Evolutionary conservation across 2,888 invertebrate genomes (phyloP).

Genomic region (Drosophila merina): DNA sequence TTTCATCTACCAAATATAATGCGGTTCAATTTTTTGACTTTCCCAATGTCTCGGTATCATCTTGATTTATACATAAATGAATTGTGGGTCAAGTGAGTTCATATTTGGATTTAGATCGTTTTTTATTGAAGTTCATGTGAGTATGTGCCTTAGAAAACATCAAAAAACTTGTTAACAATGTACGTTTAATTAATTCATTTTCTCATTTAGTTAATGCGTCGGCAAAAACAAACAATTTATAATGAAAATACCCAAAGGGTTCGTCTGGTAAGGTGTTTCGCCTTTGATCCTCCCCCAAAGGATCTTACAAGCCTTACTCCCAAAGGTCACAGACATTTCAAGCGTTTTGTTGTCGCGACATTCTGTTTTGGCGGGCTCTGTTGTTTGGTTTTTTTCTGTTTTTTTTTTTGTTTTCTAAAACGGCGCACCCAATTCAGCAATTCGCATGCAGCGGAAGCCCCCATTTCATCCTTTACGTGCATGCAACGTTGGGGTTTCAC

Average conservation of each 20-base stretch:
- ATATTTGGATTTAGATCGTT: no score
- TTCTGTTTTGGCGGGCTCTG: conserved; percentile 39
- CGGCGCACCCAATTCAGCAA: conserved; percentile 47
- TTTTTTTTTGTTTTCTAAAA: conserved; percentile 25
- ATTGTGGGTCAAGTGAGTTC: conserved; percentile 26
- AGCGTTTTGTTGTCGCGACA: conserved; percentile 69
- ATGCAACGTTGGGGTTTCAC: conserved; percentile 6
- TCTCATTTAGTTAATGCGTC: conserved; percentile 69
- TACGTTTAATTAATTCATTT: conserved; percentile 41
- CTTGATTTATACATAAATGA: not conserved
- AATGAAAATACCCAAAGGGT: conserved; percentile 53
- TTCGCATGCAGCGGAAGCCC: conserved; percentile 53
- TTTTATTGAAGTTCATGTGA: conserved; percentile 7
- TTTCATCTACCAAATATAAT: conserved; percentile 51
- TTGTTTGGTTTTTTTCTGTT: conserved; percentile 34
- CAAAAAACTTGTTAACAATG: conserved; percentile 5
- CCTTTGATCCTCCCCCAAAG: conserved; percentile 35
- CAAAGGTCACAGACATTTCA: conserved; percentile 77
- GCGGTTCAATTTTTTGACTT: not conserved
- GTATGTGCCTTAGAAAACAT: not conserved
- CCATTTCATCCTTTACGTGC: conserved; percentile 41
- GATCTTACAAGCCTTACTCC: not conserved
- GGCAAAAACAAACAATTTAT: conserved; percentile 52
- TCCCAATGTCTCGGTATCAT: not conserved
- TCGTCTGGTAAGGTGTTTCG: conserved; percentile 38